Conservation (phyloP, 2,797 vertebrate species). For the Gephyroberyx darwinii region DNA sequence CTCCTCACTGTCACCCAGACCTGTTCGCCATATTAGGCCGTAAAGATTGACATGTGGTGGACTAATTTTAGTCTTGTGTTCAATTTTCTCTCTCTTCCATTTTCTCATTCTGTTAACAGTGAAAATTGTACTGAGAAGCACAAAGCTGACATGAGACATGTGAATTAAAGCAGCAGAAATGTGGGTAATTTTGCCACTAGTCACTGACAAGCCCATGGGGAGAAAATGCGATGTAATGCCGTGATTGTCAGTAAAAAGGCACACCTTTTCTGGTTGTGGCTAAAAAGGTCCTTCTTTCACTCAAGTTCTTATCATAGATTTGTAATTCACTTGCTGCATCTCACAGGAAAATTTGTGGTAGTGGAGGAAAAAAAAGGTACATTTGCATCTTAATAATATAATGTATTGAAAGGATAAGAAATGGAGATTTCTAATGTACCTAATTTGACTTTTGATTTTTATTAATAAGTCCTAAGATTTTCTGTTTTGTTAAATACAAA, state of each 20-base stretch:
- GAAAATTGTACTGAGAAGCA: constrained; percentile 79
- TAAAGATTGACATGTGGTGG: constrained; percentile 80
- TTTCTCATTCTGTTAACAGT: constrained; percentile 80
- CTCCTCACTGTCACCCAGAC: constrained; percentile 74
- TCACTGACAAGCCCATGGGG: constrained; percentile 74
- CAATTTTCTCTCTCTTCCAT: constrained; percentile 82
- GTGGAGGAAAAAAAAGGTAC: constrained; percentile 49
- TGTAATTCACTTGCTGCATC: constrained; percentile 69
- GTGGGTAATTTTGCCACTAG: constrained; percentile 81
- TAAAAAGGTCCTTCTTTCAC: constrained; percentile 70
- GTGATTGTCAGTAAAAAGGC: constrained; percentile 80
- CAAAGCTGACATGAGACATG: constrained; percentile 82
- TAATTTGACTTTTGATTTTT: constrained; percentile 5
- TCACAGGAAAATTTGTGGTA: constrained; percentile 61
- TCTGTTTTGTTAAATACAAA: not conserved
- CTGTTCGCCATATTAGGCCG: constrained; percentile 77
- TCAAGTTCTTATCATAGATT: constrained; percentile 65
- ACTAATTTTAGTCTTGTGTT: constrained; percentile 82
- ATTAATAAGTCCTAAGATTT: not conserved
- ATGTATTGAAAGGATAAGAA: constrained; percentile 3
- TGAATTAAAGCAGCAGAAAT: constrained; percentile 82
- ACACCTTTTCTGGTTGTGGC: constrained; percentile 71
- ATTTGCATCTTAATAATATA: constrained; percentile 37
- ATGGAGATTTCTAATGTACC: constrained; percentile 8
- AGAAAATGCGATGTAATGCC: constrained; percentile 79